Conservation (phyloP, 2,888 invertebrate genomes). For the Chrysina gloriosa region DNA sequence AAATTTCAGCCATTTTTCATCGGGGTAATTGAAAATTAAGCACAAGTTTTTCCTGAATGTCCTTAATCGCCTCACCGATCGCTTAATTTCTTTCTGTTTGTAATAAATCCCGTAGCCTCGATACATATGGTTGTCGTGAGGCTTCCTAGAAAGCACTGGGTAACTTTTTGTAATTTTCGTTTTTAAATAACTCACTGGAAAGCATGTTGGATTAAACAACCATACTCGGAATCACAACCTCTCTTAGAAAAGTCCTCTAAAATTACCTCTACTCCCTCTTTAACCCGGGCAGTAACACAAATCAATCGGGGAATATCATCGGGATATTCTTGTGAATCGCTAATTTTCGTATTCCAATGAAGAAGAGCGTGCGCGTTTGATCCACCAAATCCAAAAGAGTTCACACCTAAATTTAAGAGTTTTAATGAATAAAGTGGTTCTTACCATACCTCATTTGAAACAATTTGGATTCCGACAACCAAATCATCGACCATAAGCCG, state of each 20-base stretch:
- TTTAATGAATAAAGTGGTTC: background rate
- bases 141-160: background rate
- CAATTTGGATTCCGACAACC: too few species aligned
- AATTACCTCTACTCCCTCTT: slow-evolving; percentile 75
- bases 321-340: slow-evolving; percentile 70
- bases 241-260: slow-evolving; percentile 72
- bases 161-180: background rate
- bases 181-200: slow-evolving; percentile 3
- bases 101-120: slow-evolving; percentile 15
- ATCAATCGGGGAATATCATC: slow-evolving; percentile 79
- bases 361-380: slow-evolving; percentile 81
- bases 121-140: background rate
- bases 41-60: slow-evolving; percentile 4
- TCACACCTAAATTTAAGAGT: slow-evolving; percentile 64
- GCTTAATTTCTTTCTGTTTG: slow-evolving; percentile 1
- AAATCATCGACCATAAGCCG: too few species aligned
- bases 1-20: slow-evolving; percentile 7
- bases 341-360: slow-evolving; percentile 72
- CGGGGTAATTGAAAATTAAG: slow-evolving; percentile 13
- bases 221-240: slow-evolving; percentile 53
- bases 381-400: slow-evolving; percentile 94
- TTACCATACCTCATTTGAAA: too few species aligned
- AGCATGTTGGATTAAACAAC: slow-evolving; percentile 53
- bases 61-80: background rate
- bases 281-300: slow-evolving; percentile 81